A percentile compares a stretch with the other conserved stretches of the same genome.
Conservation (phyloP, 2,888 invertebrate species). For the Lasiommata megera region DNA sequence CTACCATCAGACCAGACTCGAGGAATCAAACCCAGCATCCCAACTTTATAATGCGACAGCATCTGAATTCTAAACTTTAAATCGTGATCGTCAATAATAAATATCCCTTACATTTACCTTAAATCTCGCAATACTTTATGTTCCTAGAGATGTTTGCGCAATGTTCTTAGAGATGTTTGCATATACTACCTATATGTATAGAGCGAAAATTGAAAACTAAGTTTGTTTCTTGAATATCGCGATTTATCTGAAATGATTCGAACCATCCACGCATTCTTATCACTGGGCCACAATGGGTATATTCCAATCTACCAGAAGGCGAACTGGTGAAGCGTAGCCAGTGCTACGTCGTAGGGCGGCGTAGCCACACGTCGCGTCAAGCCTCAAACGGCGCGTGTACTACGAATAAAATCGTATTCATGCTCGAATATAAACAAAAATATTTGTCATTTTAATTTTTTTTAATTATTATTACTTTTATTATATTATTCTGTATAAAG, state of each 20-base stretch:
- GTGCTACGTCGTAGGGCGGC: conserved; percentile 71
- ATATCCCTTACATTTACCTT: too few relatives aligned
- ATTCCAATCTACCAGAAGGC: neutral
- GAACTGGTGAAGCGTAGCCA: conserved; percentile 37
- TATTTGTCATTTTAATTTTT: conserved; percentile 17
- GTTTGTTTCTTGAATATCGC: too few relatives aligned
- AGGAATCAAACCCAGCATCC: too few relatives aligned
- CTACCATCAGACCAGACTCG: too few relatives aligned
- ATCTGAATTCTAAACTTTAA: too few relatives aligned
- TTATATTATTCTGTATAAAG: neutral
- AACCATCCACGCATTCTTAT: neutral
- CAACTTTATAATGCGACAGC: too few relatives aligned
- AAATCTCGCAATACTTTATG: too few relatives aligned
- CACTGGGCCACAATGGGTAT: neutral
- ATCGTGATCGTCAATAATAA: too few relatives aligned
- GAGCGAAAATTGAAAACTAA: too few relatives aligned
- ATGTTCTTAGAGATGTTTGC: too few relatives aligned
- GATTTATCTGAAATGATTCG: neutral
- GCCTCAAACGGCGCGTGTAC: conserved; percentile 35
- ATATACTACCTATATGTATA: too few relatives aligned
- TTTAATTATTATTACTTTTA: neutral
- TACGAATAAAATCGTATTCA: conserved; percentile 42
- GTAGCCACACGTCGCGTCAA: conserved; percentile 60
- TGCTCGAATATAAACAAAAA: conserved; percentile 33
- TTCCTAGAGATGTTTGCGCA: too few relatives aligned